Base-by-base conservation (phyloP, 2,888 invertebrate genomes). In the Dyspetes luteomarginatus region DNA sequence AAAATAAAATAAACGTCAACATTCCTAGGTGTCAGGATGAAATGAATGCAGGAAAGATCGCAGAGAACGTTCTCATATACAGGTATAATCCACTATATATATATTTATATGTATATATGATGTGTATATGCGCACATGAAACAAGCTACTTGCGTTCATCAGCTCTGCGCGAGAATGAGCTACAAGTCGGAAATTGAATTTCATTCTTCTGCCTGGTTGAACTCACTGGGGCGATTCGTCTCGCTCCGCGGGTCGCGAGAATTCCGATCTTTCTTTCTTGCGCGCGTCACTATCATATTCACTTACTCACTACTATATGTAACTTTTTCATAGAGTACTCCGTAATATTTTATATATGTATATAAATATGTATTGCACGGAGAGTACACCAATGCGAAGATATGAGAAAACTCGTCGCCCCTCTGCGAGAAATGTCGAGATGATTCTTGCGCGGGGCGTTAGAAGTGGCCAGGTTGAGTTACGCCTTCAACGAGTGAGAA, bases 211-310 rank as follows among this genome's bases (percentile, higher is more conserved):
- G 79, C 77, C 82, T 60, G 80, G 79, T 76, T 72, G 72, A 84
- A 83, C 75, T 75, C 75, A 74, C 48, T 45, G 69, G 65, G 22
- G 45, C 75, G 81, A 85, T 86, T 87, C 87, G 87, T 84, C 77
- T 81, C 86, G 84, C 86, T 85, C 84, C 83, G 82, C 81, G 84
- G 87, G 85, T 86, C 86, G 84, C 81, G 86, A 80, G 28, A 22
- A 41, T 36, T 15, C 36, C 19, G 26, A 52, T 52, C 56, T 9
- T 50, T 45, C 56, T 69, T 22, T 36, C 55, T n/a, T n/a, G n/a
- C 12, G 55, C 30, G 12, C 9, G 43, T 19, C 15, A 24, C 26
- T 52, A 52, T 28, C n/a, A 28, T 5, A 56, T 4, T 15, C 26
- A 12, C n/a, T 12, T 55, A 4, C 55, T 55, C 24, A 55, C 55